Base-by-base conservation (phyloP, 2,888 invertebrate species). In the Saturnia pavonia region DNA sequence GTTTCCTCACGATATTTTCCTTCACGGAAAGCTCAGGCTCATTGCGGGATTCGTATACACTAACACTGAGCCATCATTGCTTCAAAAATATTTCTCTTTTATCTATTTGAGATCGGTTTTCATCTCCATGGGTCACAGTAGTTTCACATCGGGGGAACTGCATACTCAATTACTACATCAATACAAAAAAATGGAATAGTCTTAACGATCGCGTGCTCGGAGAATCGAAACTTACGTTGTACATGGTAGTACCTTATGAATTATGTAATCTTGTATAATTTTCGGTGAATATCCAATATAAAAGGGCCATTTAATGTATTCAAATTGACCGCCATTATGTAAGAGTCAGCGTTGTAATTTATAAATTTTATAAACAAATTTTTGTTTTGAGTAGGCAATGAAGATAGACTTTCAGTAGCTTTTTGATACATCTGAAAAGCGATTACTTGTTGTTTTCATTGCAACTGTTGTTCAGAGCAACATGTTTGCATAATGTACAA, bases 291-390 rank as follows among this genome's bases (percentile, higher is more conserved):
- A 77, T 75, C 79, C 70, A 80, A 83, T 78, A 72, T 54, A 40
- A 51, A 57, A 19, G n/a, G 65, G 45, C 57, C 74, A 69, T 75
- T 73, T 81, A 82, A 83, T 82, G 77, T 81, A 83, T 83, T 83
- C 83, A 83, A 83, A 83, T 81, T 80, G 80, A 74, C 72, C 72
- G 75, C 76, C 77, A 78, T 82, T 82, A 79, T 76, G 78, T 79
- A 75, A 73, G n/a, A n/a, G 74, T 73, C 75, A 72, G 75, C 77
- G 78, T 80, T 79, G 78, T 82, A 78, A 83, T 80, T 76, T 76
- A 67, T 45, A 70, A 22, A n/a, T 40, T 27, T 27, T 34, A 70
- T 65, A 68, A 71, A 71, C 63, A 22, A 16, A 22, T 51, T 51
- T 70, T 3, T 70, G 22, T 25, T 65, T 40, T n/a, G 40, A 40